These are phyloP conservation scores for Melanerpes formicivorus DNA, from an alignment of 2,113 vertebrate species.

Conservation along the genomic window DNA sequence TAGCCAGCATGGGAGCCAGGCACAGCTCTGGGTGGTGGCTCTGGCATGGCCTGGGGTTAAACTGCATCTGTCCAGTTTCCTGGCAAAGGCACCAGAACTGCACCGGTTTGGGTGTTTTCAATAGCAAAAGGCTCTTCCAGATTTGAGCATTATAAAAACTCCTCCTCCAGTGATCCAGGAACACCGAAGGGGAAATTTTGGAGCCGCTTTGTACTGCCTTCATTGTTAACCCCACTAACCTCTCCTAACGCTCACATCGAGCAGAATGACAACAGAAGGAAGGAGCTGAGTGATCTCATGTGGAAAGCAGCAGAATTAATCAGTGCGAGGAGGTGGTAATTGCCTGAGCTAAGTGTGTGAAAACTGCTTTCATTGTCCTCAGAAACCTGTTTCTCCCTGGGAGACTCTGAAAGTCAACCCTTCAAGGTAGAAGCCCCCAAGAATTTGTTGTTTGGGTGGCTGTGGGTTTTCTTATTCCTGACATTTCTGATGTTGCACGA, in stretches of 20 bases:
- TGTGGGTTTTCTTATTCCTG: not conserved
- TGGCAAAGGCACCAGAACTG: not conserved
- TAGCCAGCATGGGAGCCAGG: not conserved
- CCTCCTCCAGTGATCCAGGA: not conserved
- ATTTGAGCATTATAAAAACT: not conserved
- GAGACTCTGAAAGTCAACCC: not conserved
- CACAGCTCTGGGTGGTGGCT: not conserved
- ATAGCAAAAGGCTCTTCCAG: not conserved
- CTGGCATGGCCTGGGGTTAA: not conserved
- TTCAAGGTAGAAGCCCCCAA: not conserved
- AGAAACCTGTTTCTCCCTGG: not conserved
- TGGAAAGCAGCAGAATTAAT: constrained; percentile 42
- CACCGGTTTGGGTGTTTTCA: not conserved
- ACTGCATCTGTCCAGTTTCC: not conserved
- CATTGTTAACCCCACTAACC: constrained; percentile 49
- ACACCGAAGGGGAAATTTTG: not conserved
- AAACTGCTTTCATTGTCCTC: constrained; percentile 30
- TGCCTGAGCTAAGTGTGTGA: not conserved
- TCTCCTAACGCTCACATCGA: not conserved
- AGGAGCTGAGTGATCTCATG: not conserved
- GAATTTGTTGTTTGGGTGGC: not conserved
- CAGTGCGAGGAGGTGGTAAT: constrained; percentile 2
- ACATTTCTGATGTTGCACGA: constrained; percentile 7
- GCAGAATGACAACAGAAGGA: not conserved
- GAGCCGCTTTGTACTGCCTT: constrained; percentile 2